Percentiles rank a stretch among this genome's conserved stretches.
phyloP scores from a whole-genome alignment of 2,888 invertebrate genomes.

The Phalera bucephala region DNA sequence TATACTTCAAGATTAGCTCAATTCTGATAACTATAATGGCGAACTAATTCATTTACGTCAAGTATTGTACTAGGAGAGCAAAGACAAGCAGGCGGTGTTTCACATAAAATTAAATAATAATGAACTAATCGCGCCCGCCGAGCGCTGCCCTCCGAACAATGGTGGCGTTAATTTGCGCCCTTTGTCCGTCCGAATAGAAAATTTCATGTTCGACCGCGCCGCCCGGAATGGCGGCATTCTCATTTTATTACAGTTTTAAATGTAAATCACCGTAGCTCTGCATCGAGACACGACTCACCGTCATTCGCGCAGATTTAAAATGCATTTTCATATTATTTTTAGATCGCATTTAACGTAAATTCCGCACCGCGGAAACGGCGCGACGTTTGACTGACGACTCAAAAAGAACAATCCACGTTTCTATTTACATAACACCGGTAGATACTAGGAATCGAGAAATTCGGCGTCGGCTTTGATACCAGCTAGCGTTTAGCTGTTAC shows the following conservation, averaged over 20 bases:
- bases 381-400: slow-evolving; percentile 29
- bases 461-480: slow-evolving; percentile 74
- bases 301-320: slow-evolving; percentile 30
- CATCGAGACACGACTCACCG: slow-evolving; percentile 48
- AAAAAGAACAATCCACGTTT: slow-evolving; percentile 34
- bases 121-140: slow-evolving; percentile 66
- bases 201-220: slow-evolving; percentile 72
- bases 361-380: slow-evolving; percentile 10
- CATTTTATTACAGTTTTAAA: slow-evolving; percentile 71
- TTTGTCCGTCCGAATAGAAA: slow-evolving; percentile 78
- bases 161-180: slow-evolving; percentile 72
- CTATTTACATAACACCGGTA: slow-evolving; percentile 32
- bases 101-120: slow-evolving; percentile 78
- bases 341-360: slow-evolving; percentile 3
- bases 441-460: slow-evolving; percentile 66
- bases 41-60: slow-evolving; percentile 10
- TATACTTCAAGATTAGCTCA: slow-evolving; percentile 18
- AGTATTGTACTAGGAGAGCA: slow-evolving; percentile 26
- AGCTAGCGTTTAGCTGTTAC: slow-evolving; percentile 58
- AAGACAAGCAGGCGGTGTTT: slow-evolving; percentile 33
- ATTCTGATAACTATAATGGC: background rate
- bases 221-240: slow-evolving; percentile 61
- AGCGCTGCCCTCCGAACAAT: slow-evolving; percentile 64
- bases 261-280: slow-evolving; percentile 71
- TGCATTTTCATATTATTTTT: slow-evolving; percentile 16